Evolutionary conservation across 2,888 invertebrate genomes (phyloP), one percentile per base, ranked within the genome.

Genomic region (Drosophila merina): DNA sequence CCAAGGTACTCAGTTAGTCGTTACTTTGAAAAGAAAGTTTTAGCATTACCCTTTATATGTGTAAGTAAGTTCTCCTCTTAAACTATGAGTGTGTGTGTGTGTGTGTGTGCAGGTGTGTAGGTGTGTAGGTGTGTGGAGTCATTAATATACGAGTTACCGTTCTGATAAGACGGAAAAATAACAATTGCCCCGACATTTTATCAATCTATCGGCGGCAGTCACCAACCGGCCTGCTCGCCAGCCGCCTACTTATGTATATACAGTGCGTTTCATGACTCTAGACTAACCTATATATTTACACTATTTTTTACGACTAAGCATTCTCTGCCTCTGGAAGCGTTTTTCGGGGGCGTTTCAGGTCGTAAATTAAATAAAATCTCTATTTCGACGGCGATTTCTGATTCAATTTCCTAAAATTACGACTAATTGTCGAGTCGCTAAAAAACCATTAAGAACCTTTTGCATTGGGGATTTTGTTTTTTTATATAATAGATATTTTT

Each of bases 121-220:
- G 2, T 62, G 40, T 63, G 45, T 47, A 10, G 25, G 38, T 38
- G 14, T 36, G 40, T 45, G 51, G 38, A 58, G 55, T 75, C 80
- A 75, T 80, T 69, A 66, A 70, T 75, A 54, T 26, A 70, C 50
- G 67, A 67, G 66, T 75, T 74, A 74, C 44, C 52, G 68, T 70
- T 67, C 48, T 78, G 88, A 82, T 82, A 85, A 82, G 72, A 70
- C 54, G 45, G 36, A 31, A 38, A 63, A 82, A 71, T 67, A 74
- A 60, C 71, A 74, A 72, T 51, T 73, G 57, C 31, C 30, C 42
- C 56, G 51, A 74, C 66, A 67, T 70, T 76, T 82, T 85, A 87
- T 85, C 85, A 87, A 81, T 74, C 76, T 60, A 63, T 77, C 57
- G 71, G 56, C 67, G 33, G 69, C 57, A 67, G 57, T 67, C 42